Percentiles rank a stretch among this genome's conserved stretches.
Evolutionary conservation across 2,888 invertebrate genomes (phyloP).

Genomic region (Allygus modestus): DNA sequence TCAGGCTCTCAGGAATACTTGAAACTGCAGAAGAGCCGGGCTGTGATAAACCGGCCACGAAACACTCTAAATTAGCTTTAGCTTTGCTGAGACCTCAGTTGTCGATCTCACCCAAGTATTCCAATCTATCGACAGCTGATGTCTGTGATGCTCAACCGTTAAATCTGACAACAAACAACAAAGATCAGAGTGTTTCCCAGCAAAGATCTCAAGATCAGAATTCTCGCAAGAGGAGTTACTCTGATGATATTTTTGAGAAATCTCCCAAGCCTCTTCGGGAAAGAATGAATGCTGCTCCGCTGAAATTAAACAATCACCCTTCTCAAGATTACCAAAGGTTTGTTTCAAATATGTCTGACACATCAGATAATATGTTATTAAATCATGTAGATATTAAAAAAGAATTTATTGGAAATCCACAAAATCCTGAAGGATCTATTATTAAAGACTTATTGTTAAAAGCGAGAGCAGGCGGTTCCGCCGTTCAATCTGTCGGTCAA

Average conservation of each 20-base stretch:
- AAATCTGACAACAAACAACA: conserved; percentile 78
- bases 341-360: conserved; percentile 34
- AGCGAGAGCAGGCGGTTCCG: conserved; percentile 76
- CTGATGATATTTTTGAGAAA: conserved; percentile 59
- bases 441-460: conserved; percentile 89
- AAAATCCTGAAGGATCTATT: conserved; percentile 74
- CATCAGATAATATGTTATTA: neutral
- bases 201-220: neutral
- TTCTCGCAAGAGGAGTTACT: conserved; percentile 62
- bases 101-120: conserved; percentile 64
- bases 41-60: conserved; percentile 62
- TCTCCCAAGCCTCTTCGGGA: conserved; percentile 44
- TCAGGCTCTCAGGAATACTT: neutral
- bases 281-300: conserved; percentile 3
- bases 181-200: conserved; percentile 14
- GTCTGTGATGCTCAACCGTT: conserved; percentile 75
- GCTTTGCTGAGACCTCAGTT: conserved; percentile 74
- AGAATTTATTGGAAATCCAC: conserved; percentile 51
- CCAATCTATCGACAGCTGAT: conserved; percentile 44
- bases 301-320: conserved; percentile 47
- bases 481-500: conserved; percentile 74
- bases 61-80: conserved; percentile 74
- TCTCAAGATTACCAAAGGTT: conserved; percentile 28
- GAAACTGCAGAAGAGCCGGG: conserved; percentile 42
- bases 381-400: conserved; percentile 48